These are phyloP conservation scores for Akabosia matsudoensis DNA, from an alignment of 1,140 invertebrate species.

Conservation along the genomic window DNA sequence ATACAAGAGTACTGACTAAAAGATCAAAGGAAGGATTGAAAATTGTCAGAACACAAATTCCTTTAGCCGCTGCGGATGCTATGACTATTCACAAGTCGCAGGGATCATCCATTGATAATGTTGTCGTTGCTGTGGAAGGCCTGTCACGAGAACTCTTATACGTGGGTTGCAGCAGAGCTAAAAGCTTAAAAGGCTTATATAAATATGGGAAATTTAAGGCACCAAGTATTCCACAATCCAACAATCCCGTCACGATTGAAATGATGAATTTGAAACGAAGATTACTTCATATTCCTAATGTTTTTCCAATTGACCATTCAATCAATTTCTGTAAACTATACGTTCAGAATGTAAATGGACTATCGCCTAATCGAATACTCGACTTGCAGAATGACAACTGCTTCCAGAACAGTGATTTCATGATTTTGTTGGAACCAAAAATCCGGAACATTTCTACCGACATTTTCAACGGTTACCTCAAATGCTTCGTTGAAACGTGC, in stretches of 20 bases:
- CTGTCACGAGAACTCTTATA: not conserved
- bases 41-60: constrained; percentile 27
- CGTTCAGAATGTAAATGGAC: not conserved
- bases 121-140: not conserved
- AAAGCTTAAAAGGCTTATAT: not conserved
- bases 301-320: not conserved
- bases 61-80: constrained; percentile 28
- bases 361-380: not conserved
- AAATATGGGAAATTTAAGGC: constrained; percentile 26
- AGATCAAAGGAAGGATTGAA: not conserved
- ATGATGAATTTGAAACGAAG: not conserved
- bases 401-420: not conserved
- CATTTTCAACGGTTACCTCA: not conserved
- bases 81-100: constrained; percentile 35
- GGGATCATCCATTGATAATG: not conserved
- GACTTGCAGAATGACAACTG: not conserved
- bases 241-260: not conserved
- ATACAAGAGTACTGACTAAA: not conserved
- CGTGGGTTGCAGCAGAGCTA: not conserved
- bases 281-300: not conserved
- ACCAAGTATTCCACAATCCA: not conserved
- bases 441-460: not conserved
- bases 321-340: not conserved
- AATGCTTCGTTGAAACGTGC: not conserved
- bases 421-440: not conserved